Evolutionary conservation across 2,797 vertebrate species (phyloP), one percentile per base, ranked within the genome.

Genomic region (Meriones psammophilus): DNA sequence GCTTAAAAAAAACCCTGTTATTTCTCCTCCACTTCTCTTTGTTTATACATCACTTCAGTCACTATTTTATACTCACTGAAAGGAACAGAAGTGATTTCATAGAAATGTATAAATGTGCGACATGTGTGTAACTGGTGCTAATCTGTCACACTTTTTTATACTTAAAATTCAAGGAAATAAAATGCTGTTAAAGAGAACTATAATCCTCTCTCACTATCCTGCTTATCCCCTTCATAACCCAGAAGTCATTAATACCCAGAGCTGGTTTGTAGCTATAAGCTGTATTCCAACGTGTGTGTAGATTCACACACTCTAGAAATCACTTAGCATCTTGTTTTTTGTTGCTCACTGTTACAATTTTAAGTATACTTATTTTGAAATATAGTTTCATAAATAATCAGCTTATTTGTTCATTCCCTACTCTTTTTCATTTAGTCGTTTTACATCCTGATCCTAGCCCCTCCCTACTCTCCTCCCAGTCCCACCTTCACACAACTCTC

Each of bases 51-150:
- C 14, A 78, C 60, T 66, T 89, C 50, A 91, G 58, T 93, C 91
- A 66, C 88, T 95, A 69, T 64, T 69, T 62, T 87, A 81, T 79
- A 8, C 33, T 74, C 69, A 68, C 22, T 93, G 30, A 92, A 88
- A 88, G 6, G 12, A 92, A 79, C 9, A 92, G 95, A 87, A 91
- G 73, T 36, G 8, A 80, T 93, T 93, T 87, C 24, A 71, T 39
- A 88, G 7, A 78, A 36, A 93, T 14, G 5, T 79, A 71, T 62
- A 39, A 94, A 71, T 39, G 1, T 24, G 80, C 80, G 42, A 79
- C n/a, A 68, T 0, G 60, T 30, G 83, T 56, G 28, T 94, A 79
- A 87, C 22, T 84, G 36, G 64, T 84, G 17, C 58, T 92, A 97
- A 17, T 6, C 60, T 76, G 14, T 69, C 88, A 87, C 7, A 18